Conservation (phyloP, 2,888 invertebrate species). For the Hesperia comma region DNA sequence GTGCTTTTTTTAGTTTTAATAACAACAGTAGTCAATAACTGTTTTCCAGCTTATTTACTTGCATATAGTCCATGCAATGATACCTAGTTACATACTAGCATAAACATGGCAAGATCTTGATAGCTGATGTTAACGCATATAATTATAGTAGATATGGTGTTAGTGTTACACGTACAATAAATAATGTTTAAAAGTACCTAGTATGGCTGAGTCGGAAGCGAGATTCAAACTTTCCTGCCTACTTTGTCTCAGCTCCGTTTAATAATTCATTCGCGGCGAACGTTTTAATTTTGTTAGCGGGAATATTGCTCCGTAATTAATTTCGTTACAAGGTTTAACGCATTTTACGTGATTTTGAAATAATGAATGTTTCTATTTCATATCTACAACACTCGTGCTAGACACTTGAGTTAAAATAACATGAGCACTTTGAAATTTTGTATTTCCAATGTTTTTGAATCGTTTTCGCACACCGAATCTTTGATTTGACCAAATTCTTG, state of each 20-base stretch:
- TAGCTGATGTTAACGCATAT: not conserved
- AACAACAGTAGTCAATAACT: no score
- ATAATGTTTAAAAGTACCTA: not conserved
- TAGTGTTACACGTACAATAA: slow-evolving; percentile 4
- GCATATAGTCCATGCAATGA: no score
- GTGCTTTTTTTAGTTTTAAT: no score
- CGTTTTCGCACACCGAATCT: no score
- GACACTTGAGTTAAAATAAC: no score
- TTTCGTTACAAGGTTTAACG: slow-evolving; percentile 7
- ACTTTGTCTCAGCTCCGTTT: slow-evolving; percentile 15
- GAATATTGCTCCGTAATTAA: slow-evolving; percentile 14
- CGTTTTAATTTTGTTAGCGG: slow-evolving; percentile 18
- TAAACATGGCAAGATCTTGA: not conserved
- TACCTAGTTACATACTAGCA: no score
- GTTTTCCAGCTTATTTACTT: no score
- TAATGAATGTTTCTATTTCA: no score
- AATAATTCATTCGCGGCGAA: slow-evolving; percentile 25
- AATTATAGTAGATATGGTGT: not conserved
- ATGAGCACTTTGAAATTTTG: no score
- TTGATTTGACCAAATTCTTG: no score
- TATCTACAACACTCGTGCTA: no score
- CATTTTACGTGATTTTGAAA: not conserved
- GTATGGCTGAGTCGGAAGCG: not conserved
- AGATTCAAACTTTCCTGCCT: slow-evolving; percentile 3
- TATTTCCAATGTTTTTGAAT: no score